Evolutionary conservation across 2,113 vertebrate genomes (phyloP).

Genomic region (Miniopterus natalensis): DNA sequence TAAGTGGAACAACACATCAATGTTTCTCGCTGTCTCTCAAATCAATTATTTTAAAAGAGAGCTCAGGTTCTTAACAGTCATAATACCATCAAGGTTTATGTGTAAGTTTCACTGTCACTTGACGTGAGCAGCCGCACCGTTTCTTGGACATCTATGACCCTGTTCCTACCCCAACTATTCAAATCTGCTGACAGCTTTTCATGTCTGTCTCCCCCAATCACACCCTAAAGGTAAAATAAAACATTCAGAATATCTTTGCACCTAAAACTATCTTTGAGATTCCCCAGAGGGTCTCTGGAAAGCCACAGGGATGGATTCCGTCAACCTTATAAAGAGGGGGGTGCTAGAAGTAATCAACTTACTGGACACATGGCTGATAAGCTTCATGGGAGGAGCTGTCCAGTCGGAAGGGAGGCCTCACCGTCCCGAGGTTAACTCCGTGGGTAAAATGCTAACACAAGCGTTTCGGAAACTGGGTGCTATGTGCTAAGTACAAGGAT

Average conservation of each 20-base stretch:
- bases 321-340: not conserved
- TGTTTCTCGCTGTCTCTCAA: no score
- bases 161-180: not conserved
- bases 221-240: not conserved
- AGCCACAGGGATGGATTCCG: not conserved
- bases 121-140: not conserved
- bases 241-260: not conserved
- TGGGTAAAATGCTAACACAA: not conserved
- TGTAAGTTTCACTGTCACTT: not conserved
- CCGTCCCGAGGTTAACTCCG: not conserved
- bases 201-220: not conserved
- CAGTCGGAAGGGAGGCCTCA: not conserved
- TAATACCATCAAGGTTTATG: not conserved
- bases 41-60: not conserved
- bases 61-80: not conserved
- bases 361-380: not conserved
- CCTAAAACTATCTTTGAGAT: constrained; percentile 9
- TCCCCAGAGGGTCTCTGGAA: not conserved
- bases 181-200: not conserved
- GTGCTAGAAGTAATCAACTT: not conserved
- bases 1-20: no score
- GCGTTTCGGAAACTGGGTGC: not conserved
- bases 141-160: not conserved
- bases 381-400: not conserved
- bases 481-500: not conserved